A percentile compares a stretch with the other conserved stretches of the same genome.
These are phyloP conservation scores for Fragum sueziense DNA, from an alignment of 2,888 invertebrate genomes.

Conservation along the genomic window DNA sequence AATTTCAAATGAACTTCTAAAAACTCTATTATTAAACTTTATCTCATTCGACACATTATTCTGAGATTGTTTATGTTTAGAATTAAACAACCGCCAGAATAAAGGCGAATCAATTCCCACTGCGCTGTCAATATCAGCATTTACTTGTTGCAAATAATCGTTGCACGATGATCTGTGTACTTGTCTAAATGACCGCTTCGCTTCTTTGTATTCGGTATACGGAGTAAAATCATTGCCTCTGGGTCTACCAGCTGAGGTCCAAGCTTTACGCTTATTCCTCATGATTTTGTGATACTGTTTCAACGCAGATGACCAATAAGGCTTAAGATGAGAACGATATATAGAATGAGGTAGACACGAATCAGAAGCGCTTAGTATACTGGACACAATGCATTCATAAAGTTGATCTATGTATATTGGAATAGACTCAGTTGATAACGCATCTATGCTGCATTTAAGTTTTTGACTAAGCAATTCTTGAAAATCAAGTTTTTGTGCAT, in stretches of 20 bases:
- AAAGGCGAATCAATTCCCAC: neutral
- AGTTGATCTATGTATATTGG: neutral
- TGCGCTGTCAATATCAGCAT: constrained; percentile 11
- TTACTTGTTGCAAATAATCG: neutral
- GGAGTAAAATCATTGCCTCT: neutral
- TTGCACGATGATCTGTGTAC: neutral
- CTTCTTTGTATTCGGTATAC: neutral
- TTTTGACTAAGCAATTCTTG: neutral
- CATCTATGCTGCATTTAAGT: neutral
- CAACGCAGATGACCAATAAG: neutral
- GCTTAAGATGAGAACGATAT: constrained; percentile 3
- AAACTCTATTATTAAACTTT: constrained; percentile 1
- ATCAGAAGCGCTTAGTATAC: neutral
- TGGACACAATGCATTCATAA: neutral
- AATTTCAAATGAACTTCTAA: constrained; percentile 3
- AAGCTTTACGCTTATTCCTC: neutral
- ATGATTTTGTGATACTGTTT: neutral
- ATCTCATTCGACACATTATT: neutral
- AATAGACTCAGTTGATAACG: neutral
- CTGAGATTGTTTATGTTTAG: neutral
- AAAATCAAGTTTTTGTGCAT: neutral
- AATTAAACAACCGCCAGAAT: neutral
- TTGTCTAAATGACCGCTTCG: neutral
- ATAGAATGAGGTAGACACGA: neutral
- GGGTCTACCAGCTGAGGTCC: neutral